These are phyloP conservation scores for Hipparchia sbordonii DNA, from an alignment of 2,888 invertebrate species.

Conservation along the genomic window DNA sequence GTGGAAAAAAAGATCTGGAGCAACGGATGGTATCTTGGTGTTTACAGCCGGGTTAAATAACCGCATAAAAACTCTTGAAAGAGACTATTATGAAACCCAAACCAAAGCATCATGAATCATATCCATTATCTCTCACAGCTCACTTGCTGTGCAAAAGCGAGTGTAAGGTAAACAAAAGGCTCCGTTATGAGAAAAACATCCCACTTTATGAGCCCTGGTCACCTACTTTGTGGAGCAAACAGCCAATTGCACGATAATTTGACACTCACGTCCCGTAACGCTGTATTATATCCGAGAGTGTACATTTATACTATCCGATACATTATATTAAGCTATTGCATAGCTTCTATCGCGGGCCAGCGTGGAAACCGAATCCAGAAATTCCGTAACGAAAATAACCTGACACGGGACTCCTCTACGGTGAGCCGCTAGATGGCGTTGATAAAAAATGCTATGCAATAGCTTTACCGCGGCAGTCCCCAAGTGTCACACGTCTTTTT, in stretches of 20 bases:
- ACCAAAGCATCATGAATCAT: not conserved
- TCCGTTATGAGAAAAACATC: conserved; percentile 14
- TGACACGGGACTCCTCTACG: no score
- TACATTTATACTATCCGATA: not conserved
- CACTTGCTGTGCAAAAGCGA: not conserved
- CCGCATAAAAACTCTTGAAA: not conserved
- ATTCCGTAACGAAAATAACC: no score
- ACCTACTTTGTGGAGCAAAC: conserved; percentile 29
- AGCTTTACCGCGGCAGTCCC: no score
- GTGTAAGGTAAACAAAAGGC: conserved; percentile 14
- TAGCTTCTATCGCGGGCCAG: no score
- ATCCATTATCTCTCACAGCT: not conserved
- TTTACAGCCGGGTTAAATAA: not conserved
- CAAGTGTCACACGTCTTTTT: no score
- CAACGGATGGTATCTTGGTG: no score
- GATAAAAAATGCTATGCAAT: no score
- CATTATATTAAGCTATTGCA: not conserved
- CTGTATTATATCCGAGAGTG: not conserved
- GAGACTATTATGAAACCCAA: not conserved
- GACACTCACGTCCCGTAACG: conserved; percentile 9
- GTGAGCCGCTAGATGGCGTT: no score
- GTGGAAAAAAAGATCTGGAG: no score
- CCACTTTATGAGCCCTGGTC: conserved; percentile 32
- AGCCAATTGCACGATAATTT: conserved; percentile 12
- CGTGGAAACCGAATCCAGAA: no score